Evolutionary conservation across 2,113 vertebrate species (phyloP).

Genomic region (Tachuris rubrigastra): DNA sequence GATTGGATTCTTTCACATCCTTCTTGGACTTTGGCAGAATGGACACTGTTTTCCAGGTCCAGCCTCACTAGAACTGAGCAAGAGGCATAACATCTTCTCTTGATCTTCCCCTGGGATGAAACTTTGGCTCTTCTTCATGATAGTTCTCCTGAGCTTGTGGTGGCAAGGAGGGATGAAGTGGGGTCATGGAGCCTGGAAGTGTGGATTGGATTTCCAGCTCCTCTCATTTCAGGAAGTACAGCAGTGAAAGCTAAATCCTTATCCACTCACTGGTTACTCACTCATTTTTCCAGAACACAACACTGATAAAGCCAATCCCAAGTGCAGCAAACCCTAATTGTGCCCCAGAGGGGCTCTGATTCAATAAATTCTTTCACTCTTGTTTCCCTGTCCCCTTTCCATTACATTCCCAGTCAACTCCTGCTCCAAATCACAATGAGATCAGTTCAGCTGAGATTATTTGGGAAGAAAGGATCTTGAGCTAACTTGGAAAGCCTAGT

Average conservation of each 20-base stretch:
- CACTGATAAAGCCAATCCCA: neutral
- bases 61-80: neutral
- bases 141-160: neutral
- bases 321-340: neutral
- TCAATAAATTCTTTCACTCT: neutral
- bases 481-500: neutral
- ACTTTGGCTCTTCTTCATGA: neutral
- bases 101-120: neutral
- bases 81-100: accelerated
- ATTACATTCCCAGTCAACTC: neutral
- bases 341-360: neutral
- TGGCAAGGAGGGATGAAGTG: neutral
- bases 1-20: neutral
- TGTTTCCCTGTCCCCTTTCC: neutral
- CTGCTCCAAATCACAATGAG: neutral
- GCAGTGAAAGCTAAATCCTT: neutral
- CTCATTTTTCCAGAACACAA: neutral
- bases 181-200: neutral
- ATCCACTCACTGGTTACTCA: neutral
- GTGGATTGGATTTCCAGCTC: neutral
- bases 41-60: neutral
- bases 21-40: neutral
- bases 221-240: neutral
- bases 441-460: neutral
- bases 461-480: neutral